Conservation (phyloP, 2,797 vertebrate species). For the Sebastes melanostomus region DNA sequence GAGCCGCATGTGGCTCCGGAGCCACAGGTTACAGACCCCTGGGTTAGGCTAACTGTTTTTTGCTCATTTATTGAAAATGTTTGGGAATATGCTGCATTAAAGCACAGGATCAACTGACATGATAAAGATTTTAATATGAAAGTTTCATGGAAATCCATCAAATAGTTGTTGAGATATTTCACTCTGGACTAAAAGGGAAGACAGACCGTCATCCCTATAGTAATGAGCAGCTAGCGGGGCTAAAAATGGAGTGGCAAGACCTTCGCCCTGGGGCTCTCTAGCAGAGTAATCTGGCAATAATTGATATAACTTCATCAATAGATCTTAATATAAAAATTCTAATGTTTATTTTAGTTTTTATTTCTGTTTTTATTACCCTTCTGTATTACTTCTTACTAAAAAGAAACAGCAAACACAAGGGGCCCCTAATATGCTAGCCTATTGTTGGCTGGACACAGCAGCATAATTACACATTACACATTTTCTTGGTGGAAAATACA, state of each 20-base stretch:
- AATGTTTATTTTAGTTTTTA: not conserved
- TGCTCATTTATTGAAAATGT: not conserved
- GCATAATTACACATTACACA: not conserved
- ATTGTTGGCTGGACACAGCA: not conserved
- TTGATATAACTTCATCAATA: not conserved
- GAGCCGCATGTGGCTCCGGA: too few species aligned
- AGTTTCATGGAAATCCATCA: too few species aligned
- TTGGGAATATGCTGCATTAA: not conserved
- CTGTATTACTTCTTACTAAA: not conserved
- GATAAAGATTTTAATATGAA: too few species aligned
- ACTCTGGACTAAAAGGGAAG: not conserved
- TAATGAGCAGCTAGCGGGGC: fast-evolving
- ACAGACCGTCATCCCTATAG: not conserved
- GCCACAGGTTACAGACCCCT: too few species aligned
- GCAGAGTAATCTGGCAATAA: not conserved
- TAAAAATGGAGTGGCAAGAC: not conserved
- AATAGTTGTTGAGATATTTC: too few species aligned
- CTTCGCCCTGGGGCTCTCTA: not conserved
- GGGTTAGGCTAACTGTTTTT: not conserved
- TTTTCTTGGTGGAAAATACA: too few species aligned
- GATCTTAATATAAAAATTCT: not conserved
- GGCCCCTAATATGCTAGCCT: not conserved
- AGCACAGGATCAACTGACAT: not conserved
- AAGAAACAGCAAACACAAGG: not conserved
- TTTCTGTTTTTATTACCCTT: not conserved